Percentiles rank a stretch among this genome's conserved stretches.
Conservation (phyloP, 2,797 vertebrate genomes). For the Sandelia bainsii region DNA sequence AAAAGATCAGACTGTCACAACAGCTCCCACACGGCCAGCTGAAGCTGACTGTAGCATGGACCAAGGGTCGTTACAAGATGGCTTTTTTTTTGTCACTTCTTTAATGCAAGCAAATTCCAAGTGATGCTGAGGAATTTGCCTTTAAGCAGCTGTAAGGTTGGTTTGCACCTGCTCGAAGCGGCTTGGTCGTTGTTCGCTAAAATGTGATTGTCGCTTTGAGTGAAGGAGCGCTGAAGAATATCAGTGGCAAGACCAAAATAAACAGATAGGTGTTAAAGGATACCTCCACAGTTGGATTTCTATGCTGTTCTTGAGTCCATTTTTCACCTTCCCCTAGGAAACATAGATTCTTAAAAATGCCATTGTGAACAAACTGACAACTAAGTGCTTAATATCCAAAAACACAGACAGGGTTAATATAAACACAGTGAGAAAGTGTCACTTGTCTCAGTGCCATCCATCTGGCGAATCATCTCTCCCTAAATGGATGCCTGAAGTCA, state of each 20-base stretch:
- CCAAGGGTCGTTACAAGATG: constrained; percentile 67
- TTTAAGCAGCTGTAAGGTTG: constrained; percentile 70
- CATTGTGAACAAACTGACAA: constrained; percentile 74
- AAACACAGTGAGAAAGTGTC: constrained; percentile 81
- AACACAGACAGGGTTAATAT: constrained; percentile 83
- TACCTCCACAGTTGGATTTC: constrained; percentile 44
- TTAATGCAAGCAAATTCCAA: constrained; percentile 52
- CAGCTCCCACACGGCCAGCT: constrained; percentile 56
- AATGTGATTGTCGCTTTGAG: constrained; percentile 80
- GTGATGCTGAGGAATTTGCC: constrained; percentile 55
- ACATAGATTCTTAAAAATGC: constrained; percentile 69
- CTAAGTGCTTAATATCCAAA: constrained; percentile 86
- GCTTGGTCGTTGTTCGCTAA: constrained; percentile 47
- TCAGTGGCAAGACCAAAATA: constrained; percentile 56
- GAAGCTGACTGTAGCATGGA: constrained; percentile 37
- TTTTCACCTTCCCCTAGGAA: constrained; percentile 46
- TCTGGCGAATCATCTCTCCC: constrained; percentile 57
- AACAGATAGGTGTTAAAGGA: constrained; percentile 47
- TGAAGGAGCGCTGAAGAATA: constrained; percentile 56
- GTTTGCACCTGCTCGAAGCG: constrained; percentile 65
- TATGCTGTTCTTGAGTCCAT: constrained; percentile 53
- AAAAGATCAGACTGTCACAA: constrained; percentile 67
- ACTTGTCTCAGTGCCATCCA: constrained; percentile 75
- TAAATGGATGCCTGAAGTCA: constrained; percentile 57
- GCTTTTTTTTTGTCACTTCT: constrained; percentile 67